Base-by-base conservation (phyloP, 2,797 vertebrate species). In the Hydrophis major region DNA sequence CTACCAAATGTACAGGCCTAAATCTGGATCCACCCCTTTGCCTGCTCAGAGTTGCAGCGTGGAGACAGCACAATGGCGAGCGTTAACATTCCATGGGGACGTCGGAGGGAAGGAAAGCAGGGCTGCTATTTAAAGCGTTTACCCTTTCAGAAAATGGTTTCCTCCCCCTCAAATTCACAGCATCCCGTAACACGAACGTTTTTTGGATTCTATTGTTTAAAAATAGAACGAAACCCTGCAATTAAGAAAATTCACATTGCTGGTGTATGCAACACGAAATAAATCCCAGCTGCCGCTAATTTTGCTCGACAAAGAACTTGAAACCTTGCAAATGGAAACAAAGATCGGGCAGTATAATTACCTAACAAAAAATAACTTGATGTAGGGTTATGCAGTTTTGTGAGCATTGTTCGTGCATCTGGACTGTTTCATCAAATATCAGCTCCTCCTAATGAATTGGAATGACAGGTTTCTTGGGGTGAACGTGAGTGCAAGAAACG, bases 281-380 rank as follows among this genome's bases (percentile, higher is more conserved):
- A 88, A 87, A 74, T 87, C 59, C 89, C 92, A 93, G 93, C 90
- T 93, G 93, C 59, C 56, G 28, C 90, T 93, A 86, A 93, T 93
- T 91, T 91, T 93, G 61, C 32, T 86, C 27, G 56, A 89, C 91
- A 86, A 93, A 91, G 69, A 86, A 50, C 66, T 88, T 37, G 63
- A 86, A 87, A 89, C 5, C 47, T 47, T 91, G 87, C 47, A 83
- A 89, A 86, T 32, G n/a, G 42, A 47, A 88, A 88, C 28, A 61
- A 90, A 88, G 66, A 57, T 88, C 18, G 53, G 86, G 88, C 66
- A 20, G 63, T 88, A 61, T 83, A 91, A 91, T 88, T 83, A 56
- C 57, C 22, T 57, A 55, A 83, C 28, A 57, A 87, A 93, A 91
- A 91, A 50, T 69, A 87, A 74, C 66, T n/a, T 14, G 60, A 57